phyloP scores from a whole-genome alignment of 2,113 vertebrate species.

The Bambusicola thoracicus region DNA sequence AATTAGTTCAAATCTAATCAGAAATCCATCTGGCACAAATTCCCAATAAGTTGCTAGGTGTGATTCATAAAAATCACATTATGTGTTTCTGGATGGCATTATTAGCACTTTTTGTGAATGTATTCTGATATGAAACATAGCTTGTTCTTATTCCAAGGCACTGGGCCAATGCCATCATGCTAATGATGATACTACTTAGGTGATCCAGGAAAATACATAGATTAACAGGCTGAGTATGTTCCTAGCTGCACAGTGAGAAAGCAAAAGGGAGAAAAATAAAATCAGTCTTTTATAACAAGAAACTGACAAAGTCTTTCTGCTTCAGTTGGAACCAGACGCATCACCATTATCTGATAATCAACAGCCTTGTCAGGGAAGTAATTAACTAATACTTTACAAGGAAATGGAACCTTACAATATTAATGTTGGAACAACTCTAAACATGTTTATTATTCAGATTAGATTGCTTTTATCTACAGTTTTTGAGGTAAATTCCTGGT shows the following conservation, averaged over 20 bases:
- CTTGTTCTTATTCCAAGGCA: neutral
- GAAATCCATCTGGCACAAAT: neutral
- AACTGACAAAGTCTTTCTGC: neutral
- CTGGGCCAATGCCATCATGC: neutral
- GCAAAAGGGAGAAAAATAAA: neutral
- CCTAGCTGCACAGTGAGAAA: neutral
- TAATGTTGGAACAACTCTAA: neutral
- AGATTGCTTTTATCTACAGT: neutral
- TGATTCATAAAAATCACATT: slow-evolving; percentile 30
- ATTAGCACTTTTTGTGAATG: neutral
- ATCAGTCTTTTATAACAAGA: neutral
- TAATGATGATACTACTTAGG: neutral
- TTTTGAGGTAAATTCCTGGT: neutral
- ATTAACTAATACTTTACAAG: neutral
- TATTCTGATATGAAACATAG: neutral
- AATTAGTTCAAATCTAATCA: slow-evolving; percentile 35
- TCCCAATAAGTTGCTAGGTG: neutral
- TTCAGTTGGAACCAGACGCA: neutral
- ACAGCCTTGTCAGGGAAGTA: neutral
- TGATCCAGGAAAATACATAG: neutral
- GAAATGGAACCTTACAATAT: neutral
- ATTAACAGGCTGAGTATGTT: neutral
- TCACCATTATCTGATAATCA: neutral
- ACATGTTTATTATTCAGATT: neutral
- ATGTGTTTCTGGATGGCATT: slow-evolving; percentile 19